These are phyloP conservation scores for Ctenicera cuprea DNA, from an alignment of 2,888 invertebrate species.

Conservation along the genomic window DNA sequence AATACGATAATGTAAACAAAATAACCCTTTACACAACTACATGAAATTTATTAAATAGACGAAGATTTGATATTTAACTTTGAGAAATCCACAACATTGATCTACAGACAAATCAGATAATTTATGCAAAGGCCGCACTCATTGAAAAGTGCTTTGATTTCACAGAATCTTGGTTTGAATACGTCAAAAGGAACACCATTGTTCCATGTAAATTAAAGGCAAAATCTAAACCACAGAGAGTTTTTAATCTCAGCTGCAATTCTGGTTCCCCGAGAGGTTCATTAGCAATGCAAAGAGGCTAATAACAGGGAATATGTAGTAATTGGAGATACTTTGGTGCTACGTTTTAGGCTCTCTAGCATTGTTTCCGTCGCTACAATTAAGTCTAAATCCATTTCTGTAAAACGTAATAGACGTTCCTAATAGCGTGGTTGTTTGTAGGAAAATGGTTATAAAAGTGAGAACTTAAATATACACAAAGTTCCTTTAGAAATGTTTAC, in stretches of 20 bases:
- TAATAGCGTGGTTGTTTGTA: conserved; percentile 30
- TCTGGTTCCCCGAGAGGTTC: conserved; percentile 59
- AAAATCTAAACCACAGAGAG: conserved; percentile 53
- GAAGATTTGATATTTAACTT: no score
- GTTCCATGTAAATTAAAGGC: conserved; percentile 53
- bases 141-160: conserved; percentile 29
- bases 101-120: conserved; percentile 1
- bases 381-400: conserved; percentile 42
- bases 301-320: conserved; percentile 63
- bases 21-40: no score
- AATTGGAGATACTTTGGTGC: conserved; percentile 61
- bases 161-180: conserved; percentile 29
- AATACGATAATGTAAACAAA: no score
- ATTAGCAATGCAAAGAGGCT: conserved; percentile 64
- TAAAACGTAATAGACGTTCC: conserved; percentile 26
- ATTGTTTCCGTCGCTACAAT: conserved; percentile 47
- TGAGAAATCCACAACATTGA: background rate
- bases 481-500: background rate
- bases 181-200: conserved; percentile 46
- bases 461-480: background rate
- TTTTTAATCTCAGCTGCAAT: conserved; percentile 62
- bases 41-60: no score
- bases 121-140: conserved; percentile 12
- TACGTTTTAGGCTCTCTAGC: conserved; percentile 47
- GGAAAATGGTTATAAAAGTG: conserved; percentile 10